Evolutionary conservation across 2,888 invertebrate species (phyloP), one percentile per base, ranked within the genome.

Genomic region (Heliconius sara): DNA sequence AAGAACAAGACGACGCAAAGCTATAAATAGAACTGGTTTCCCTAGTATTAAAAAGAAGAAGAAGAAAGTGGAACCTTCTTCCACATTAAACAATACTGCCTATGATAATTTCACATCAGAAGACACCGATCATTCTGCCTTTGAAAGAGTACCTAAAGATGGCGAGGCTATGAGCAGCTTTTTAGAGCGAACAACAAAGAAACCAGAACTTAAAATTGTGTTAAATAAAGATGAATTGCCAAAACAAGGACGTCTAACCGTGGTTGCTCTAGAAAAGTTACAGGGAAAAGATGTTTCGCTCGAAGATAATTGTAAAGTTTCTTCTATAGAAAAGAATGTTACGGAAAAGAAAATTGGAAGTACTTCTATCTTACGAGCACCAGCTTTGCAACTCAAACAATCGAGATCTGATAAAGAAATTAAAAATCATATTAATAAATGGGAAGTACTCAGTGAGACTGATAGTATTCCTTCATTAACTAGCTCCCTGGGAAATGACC

Each of bases 11-110:
- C 96, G 98, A 85, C 96, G 98, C 66, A 97, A 98, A 89, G 96
- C 97, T 30, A 97, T 97, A 67, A 98, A 98, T 88, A 96, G 98
- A 85, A 98, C 98, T 27, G 98, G 98, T 6, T 98, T 98, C 89
- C 98, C 98, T 0, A 97, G 97, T 34, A 94, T 97, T 25, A 97
- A 97, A 87, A 97, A 96, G 88, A 98, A 98, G 91, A 98, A 98
- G 89, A 97, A 97, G 89, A 97, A 97, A 86, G 83, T 92, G 75
- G 94, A 94, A 82, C 84, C 86, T 78, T 88, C 81, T 76, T 87
- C 82, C 72, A 86, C 84, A 82, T 85, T 87, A 84, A 89, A 88
- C 78, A 80, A 87, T 71, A 85, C 88, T 70, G 85, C 88, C 57
- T 93, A 93, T 9, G 94, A 93, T 67, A 91, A 93, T 81, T 85